Evolutionary conservation across 2,797 vertebrate genomes (phyloP), one percentile per base, ranked within the genome.

Genomic region (Siniperca obscura): DNA sequence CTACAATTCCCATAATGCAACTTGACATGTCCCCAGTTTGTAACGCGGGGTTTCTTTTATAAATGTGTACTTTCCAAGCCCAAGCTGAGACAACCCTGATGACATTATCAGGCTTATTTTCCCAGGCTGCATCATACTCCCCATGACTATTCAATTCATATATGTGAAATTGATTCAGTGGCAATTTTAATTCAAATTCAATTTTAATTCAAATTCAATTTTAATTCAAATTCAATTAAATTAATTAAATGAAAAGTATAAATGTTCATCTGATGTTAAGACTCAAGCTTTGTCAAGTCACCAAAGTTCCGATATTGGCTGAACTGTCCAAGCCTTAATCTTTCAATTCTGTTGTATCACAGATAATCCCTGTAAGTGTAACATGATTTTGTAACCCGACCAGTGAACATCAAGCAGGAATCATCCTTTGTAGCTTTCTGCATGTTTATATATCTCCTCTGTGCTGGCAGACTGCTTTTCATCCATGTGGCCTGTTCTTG

Each of bases 401-500:
- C 53, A 40, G 5, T 65, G 25, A 53, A 40, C 25, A 59, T 52
- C 0, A 46, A 57, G n/a, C 36, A 69, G 36, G 30, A 30, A 22
- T 17, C 27, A 42, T 78, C 61, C 44, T 42, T 34, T 8, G 0
- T 12, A 52, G 22, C 19, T 65, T 14, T 65, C 2, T 56, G n/a
- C 42, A 62, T 40, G 52, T 70, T 78, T 64, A 16, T 78, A 16
- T 73, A 69, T 74, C 68, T 84, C 57, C 72, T 80, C 27, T 65
- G 59, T 82, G 85, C 78, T 87, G 85, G 83, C 77, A 78, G 73
- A 61, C 68, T 69, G 66, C 60, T 86, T 84, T 76, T 90, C 67
- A 75, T 86, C 61, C 88, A 84, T 67, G 86, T 91, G 85, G 89
- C 70, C 85, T 72, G 50, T 86, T 88, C 86, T 90, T 92, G 84